Evolutionary conservation across 2,113 vertebrate species (phyloP), one percentile per base, ranked within the genome.

Genomic region (Crotophaga sulcirostris): DNA sequence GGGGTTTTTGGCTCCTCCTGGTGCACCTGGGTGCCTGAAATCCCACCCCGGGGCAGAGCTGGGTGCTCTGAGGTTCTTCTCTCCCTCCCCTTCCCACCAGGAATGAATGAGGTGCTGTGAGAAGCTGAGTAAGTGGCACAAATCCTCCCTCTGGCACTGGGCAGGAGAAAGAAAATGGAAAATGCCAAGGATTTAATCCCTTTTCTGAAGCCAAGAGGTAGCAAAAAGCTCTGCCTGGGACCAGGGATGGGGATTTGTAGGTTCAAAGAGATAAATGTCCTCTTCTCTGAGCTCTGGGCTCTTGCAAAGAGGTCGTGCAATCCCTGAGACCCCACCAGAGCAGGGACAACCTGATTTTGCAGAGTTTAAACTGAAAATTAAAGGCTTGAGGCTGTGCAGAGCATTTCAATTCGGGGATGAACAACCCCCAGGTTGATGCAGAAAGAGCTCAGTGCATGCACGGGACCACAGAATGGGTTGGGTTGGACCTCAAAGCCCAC

Each of bases 261-360:
- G 25, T 29, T 12, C n/a, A 62, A 38, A 31, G 0, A 10, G 47
- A 1, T 7, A 49, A 14, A 24, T 0, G 9, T 9, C 17, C 13
- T 49, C 42, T 56, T 5, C 42, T 47, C 59, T 3, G 19, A 63
- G 75, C 42, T 78, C 64, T 8, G 28, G 73, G 55, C 52, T 36
- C 36, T 21, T 1, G 8, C 38, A 8, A 44, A 64, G n/a, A 23
- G 21, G 21, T 23, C 0, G 5, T 2, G 10, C 3, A 5, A 16
- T 10, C 38, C 13, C 47, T 7, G 28, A 33, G 82, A 28, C 13
- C 33, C 59, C 52, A 25, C 36, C 42, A n/a, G 36, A 31, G 44
- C 36, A 26, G 45, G 31, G 11, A 17, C 21, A 17, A 31, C 0
- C n/a, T 2, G 6, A 38, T 49, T 63, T 63, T 29, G 16, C 19